Base-by-base conservation (phyloP, 2,888 invertebrate species). In the Diabrotica balteata region DNA sequence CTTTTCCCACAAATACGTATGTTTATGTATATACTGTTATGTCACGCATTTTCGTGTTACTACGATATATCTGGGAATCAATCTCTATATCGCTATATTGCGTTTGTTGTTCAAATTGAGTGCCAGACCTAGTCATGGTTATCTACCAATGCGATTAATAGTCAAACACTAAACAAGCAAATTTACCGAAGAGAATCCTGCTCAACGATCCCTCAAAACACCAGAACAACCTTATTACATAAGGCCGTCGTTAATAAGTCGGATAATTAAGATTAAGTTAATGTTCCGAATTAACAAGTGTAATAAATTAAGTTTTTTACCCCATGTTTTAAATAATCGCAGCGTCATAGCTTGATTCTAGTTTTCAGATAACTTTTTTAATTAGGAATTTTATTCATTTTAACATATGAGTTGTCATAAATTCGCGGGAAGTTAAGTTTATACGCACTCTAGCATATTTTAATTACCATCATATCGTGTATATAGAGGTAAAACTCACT, bases 101-200 rank as follows among this genome's bases (percentile, higher is more conserved):
- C 47, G 47, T 47, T 47, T 7, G 47, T 47, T 47, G 47, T 47
- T 47, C 47, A 47, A 47, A 47, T 47, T 47, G 47, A 47, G 47
- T 47, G 47, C 47, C 47, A 47, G 47, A 47, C 47, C 47, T 10
- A 47, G 47, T 47, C 47, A 47, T 47, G 47, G 47, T 47, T 5
- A 47, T 47, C 10, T 47, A 47, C 6, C 47, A 10, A 47, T 47
- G 10, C 47, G 47, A 47, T 47, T 47, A 47, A 47, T 47, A 47
- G 47, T 10, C 47, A 47, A 47, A 47, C 10, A 9, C 47, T 47
- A 47, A 47, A 47, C 47, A 47, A 4, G 3, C 47, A 47, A 47
- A 47, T 47, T 47, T 9, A 10, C 47, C 47, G 47, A 10, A 47
- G 47, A 47, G 47, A 47, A 47, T 47, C 9, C 47, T 47, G 47